Evolutionary conservation across 2,113 vertebrate species (phyloP), one percentile per base, ranked within the genome.

Genomic region (Trichomycterus rosablanca): DNA sequence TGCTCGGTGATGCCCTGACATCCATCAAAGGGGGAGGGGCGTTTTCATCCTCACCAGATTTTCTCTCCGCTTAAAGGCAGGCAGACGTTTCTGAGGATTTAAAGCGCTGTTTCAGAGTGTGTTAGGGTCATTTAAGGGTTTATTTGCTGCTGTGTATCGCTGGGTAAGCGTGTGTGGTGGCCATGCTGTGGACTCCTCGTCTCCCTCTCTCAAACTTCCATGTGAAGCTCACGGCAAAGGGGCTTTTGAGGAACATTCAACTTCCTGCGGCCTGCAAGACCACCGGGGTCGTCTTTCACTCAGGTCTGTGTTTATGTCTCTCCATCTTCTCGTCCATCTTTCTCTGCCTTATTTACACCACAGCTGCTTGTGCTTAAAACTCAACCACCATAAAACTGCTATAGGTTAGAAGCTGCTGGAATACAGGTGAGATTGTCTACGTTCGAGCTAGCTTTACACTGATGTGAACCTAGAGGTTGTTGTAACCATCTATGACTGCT

Each of bases 141-240:
- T n/a, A n/a, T n/a, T n/a, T n/a, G n/a, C n/a, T n/a, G n/a, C n/a
- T 77, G 70, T 22, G 28, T 37, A 40, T 40, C 40, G 16, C 15
- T 48, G 43, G 35, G 34, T 30, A n/a, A 45, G 37, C 12, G n/a
- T n/a, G n/a, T n/a, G n/a, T n/a, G 42, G 87, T 84, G 86, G 85
- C 87, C 83, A 98, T 97, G 94, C 73, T 96, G 86, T 91, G 93
- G 92, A 89, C 92, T 59, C 90, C 91, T 32, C 90, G 88, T 81
- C 90, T 93, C 61, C 92, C 93, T 68, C 82, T 98, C 73, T 91
- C 93, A 69, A 90, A 92, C 81, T 94, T 97, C 85, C 95, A 88
- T 1, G 83, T 97, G 56, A 91, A 86, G 64, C 89, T 97, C 74
- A 96, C 94, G 0, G 90, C 92, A 7, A 97, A 95, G 67, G 93